A percentile compares a stretch with the other conserved stretches of the same genome.
These are phyloP conservation scores for Gila robusta DNA, from an alignment of 2,797 vertebrate genomes.

Conservation along the genomic window DNA sequence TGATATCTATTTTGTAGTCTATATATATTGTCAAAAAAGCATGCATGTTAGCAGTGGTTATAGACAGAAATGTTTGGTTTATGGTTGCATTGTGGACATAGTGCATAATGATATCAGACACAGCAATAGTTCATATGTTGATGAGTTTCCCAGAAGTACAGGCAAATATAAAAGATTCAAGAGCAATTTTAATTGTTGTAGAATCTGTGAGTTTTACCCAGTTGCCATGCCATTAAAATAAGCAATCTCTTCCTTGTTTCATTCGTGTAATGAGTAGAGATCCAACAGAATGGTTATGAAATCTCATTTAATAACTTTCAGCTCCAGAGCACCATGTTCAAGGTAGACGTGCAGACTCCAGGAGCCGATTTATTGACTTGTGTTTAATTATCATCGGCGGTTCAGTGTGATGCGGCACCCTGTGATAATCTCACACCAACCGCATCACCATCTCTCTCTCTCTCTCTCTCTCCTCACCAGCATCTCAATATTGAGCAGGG, in stretches of 20 bases:
- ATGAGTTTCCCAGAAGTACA: constrained; percentile 4
- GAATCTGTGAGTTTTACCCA: constrained; percentile 7
- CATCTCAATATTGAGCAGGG: constrained; percentile 1
- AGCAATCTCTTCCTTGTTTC: background rate
- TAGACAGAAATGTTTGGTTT: background rate
- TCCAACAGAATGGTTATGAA: constrained; percentile 39
- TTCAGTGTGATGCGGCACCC: background rate
- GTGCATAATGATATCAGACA: background rate
- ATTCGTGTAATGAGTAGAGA: constrained; percentile 6
- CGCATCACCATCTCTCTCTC: background rate
- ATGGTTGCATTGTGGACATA: background rate
- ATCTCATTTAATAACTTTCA: constrained; percentile 26
- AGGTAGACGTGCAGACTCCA: background rate
- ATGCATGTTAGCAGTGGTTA: background rate
- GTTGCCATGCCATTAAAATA: constrained; percentile 13
- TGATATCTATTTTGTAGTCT: background rate
- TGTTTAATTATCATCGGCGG: constrained; percentile 40
- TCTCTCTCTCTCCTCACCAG: background rate
- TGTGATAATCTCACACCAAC: background rate
- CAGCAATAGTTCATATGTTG: background rate
- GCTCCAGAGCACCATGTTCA: constrained; percentile 17
- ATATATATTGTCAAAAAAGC: background rate
- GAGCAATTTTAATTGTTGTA: background rate
- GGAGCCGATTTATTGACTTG: constrained; percentile 52
- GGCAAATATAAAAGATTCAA: constrained; percentile 10